Evolutionary conservation across 1,140 invertebrate genomes (phyloP).

Genomic region (Pseudomyrmex sp.): DNA sequence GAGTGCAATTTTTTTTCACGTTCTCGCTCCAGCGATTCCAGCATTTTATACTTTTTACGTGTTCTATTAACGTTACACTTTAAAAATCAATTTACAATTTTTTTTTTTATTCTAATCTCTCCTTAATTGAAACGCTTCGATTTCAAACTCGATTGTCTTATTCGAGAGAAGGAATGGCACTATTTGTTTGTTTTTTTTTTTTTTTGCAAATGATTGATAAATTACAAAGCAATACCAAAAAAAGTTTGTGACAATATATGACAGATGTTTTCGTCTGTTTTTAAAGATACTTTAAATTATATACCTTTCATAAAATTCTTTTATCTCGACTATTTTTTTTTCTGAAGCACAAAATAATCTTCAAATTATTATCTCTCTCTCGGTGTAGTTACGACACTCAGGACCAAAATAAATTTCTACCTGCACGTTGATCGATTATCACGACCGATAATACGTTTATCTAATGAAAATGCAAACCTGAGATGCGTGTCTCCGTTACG

Average conservation of each 20-base stretch:
- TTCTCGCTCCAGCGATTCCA: background rate
- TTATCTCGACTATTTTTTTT: too few relatives aligned
- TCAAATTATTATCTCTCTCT: background rate
- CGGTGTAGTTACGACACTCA: background rate
- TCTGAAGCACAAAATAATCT: constrained; percentile 10
- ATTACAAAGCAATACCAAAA: too few relatives aligned
- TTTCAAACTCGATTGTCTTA: too few relatives aligned
- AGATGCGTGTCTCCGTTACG: constrained; percentile 38
- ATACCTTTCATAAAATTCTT: too few relatives aligned
- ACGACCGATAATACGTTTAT: constrained; percentile 51
- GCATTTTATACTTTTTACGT: background rate
- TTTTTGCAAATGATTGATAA: background rate
- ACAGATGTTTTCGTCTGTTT: too few relatives aligned
- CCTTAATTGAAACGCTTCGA: background rate
- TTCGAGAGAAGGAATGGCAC: too few relatives aligned
- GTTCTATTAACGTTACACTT: background rate
- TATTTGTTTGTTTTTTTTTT: background rate
- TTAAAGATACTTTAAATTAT: too few relatives aligned
- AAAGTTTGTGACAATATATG: too few relatives aligned
- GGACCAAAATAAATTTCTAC: background rate
- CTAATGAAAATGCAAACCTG: constrained; percentile 58
- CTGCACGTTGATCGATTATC: constrained; percentile 42
- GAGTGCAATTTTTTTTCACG: background rate
- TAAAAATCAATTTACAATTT: background rate
- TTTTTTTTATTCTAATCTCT: background rate